Conservation (phyloP, 2,888 invertebrate species). For the Acronicta aceris region DNA sequence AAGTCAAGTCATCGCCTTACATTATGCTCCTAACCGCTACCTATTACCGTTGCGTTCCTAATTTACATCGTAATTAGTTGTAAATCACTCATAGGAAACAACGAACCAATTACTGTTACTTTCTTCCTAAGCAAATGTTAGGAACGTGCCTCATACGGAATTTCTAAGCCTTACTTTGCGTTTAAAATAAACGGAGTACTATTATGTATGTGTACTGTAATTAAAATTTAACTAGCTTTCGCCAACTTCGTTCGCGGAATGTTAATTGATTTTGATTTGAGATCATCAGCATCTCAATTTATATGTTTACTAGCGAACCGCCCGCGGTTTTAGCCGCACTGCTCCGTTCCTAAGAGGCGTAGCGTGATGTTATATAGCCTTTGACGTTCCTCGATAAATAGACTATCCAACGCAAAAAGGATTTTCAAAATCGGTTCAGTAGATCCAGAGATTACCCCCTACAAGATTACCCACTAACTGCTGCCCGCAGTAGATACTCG, state of each 20-base stretch:
- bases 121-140: slow-evolving; percentile 59
- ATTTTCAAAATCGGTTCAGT: too few species aligned
- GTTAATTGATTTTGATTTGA: slow-evolving; percentile 38
- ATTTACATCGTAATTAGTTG: slow-evolving; percentile 54
- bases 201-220: slow-evolving; percentile 26
- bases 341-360: too few species aligned
- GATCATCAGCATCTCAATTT: slow-evolving; percentile 29
- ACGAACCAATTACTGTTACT: slow-evolving; percentile 58
- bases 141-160: slow-evolving; percentile 61
- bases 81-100: slow-evolving; percentile 60
- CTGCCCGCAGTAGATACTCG: too few species aligned
- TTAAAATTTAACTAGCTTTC: slow-evolving; percentile 47
- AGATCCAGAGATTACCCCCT: too few species aligned
- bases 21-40: slow-evolving; percentile 40
- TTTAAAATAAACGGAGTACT: slow-evolving; percentile 47
- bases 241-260: slow-evolving; percentile 35
- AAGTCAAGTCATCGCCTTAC: slow-evolving; percentile 11
- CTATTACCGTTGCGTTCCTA: slow-evolving; percentile 38
- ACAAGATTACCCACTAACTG: too few species aligned
- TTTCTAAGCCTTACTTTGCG: slow-evolving; percentile 44
- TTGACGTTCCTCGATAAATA: too few species aligned
- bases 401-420: too few species aligned
- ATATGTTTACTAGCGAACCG: too few species aligned
- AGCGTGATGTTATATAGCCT: too few species aligned
- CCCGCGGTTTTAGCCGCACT: too few species aligned